Base-by-base conservation (phyloP, 2,888 invertebrate genomes). In the Odontocerum albicorne region DNA sequence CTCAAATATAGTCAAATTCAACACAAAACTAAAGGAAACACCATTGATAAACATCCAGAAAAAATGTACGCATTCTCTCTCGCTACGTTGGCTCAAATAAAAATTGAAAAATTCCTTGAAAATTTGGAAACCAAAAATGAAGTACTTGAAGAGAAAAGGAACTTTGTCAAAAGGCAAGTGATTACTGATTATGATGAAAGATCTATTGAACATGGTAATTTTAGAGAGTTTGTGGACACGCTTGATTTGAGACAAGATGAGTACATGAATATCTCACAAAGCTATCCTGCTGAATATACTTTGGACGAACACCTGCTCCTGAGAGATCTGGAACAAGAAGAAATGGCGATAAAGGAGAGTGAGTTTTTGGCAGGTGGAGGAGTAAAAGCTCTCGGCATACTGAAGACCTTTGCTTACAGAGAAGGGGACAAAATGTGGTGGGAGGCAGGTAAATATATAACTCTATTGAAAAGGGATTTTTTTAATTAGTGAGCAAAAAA, bases 401-500 rank as follows among this genome's bases (percentile, higher is more conserved):
- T 61, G 38, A 59, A 52, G 32, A 70, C 69, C 33, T 60, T 74
- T 55, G 74, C 73, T 1, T 67, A 60, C 3, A 67, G 71, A 16
- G 72, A 63, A 31, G 69, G 66, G 2, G 88, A 86, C 47, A 79
- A 82, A 64, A 86, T 87, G 64, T 92, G 91, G 87, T 96, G 95
- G 95, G 84, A 85, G 36, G 87, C 88, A 57, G 83, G 78, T 77
- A 21, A 70, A 70, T 71, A n/a, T n/a, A n/a, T 53, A n/a, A 38
- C 10, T 33, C 10, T 27, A 8, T 27, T 27, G 31, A n/a, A n/a
- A n/a, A n/a, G n/a, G n/a, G n/a, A n/a, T n/a, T 27, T 27, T 27
- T 27, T 27, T 27, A 36, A 13, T 13, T 6, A 6, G 20, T n/a
- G n/a, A n/a, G n/a, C n/a, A n/a, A n/a, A n/a, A n/a, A n/a, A n/a